Evolutionary conservation across 30 jellyfish, hydroid and myxozoan genomes (phyloP), one percentile per base, ranked within the genome.

Genomic region (Chrysaora quinquecirrha): DNA sequence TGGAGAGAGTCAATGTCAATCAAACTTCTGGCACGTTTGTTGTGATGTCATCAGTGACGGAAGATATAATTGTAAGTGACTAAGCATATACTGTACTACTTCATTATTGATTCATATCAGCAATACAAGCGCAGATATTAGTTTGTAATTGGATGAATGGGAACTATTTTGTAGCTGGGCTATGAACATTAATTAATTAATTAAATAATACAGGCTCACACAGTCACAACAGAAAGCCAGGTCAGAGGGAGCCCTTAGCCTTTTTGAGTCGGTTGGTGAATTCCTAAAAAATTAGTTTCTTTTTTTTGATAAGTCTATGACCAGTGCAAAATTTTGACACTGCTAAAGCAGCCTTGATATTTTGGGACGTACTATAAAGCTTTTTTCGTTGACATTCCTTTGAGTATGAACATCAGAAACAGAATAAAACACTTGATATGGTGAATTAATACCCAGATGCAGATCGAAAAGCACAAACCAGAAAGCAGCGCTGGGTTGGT

Each of bases 21-120:
- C 68, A 16, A 52, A 52, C 68, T 52, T 12, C 68, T 52, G 68
- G 68, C 29, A 3, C 68, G 68, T 52, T 52, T 52, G 29, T 52
- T 52, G 68, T 52, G 68, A 52, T 52, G 68, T 19, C 68, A 4
- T 52, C 68, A 52, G 68, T 52, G 19, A 52, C 68, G 68, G 29
- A 52, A 52, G 68, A 52, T 52, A 20, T 52, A 16, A 52, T 10
- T 52, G 68, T 52, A 52, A 52, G 68, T 52, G 24, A 19, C 68
- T 52, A 52, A 52, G 68, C 68, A 52, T 25, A 52, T 10, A 10
- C n/a, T n/a, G n/a, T n/a, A n/a, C 24, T 52, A 52, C 29, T 52
- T 52, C 19, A 52, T 9, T 38, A 38, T 38, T 38, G 54, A 38
- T 38, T 38, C 54, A 38, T 38, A 38, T 38, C 14, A 38, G 54